Evolutionary conservation across 2,888 invertebrate genomes (phyloP).

Genomic region (Megalurothrips usitatus): DNA sequence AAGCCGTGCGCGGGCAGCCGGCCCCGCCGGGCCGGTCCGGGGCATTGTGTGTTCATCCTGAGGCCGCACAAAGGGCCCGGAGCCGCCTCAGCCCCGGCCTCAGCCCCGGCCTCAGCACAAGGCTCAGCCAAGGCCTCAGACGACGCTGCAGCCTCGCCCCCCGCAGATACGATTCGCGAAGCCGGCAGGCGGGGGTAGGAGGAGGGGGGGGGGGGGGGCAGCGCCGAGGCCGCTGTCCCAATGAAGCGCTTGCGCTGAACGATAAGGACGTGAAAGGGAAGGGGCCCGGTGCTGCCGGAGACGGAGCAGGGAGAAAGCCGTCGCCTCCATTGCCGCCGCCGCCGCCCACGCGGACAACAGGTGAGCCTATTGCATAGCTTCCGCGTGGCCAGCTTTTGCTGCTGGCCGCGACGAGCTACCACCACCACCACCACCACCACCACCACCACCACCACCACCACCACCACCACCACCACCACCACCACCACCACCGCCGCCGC

Average conservation of each 20-base stretch:
- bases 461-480: too few relatives aligned
- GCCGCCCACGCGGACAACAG: too few relatives aligned
- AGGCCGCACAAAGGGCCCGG: not conserved
- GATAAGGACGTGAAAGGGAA: not conserved
- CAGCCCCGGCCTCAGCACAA: not conserved
- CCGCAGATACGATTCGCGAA: not conserved
- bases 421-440: too few relatives aligned
- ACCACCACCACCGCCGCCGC: too few relatives aligned
- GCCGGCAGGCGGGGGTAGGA: not conserved
- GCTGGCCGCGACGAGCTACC: too few relatives aligned
- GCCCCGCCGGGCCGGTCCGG: not conserved
- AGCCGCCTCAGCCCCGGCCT: not conserved
- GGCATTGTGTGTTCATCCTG: constrained; percentile 15
- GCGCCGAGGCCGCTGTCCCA: not conserved
- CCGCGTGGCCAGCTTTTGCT: too few relatives aligned
- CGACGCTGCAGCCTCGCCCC: not conserved
- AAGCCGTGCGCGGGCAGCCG: too few relatives aligned
- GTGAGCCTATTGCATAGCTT: too few relatives aligned
- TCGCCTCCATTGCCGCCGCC: too few relatives aligned
- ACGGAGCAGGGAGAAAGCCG: too few relatives aligned
- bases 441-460: too few relatives aligned
- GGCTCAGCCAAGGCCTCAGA: not conserved
- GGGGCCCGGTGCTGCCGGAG: too few relatives aligned
- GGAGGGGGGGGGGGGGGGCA: not conserved
- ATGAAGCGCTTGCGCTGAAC: not conserved